Conservation (phyloP, 92 coral and sea anemone species). For the Galaxea fascicularis region DNA sequence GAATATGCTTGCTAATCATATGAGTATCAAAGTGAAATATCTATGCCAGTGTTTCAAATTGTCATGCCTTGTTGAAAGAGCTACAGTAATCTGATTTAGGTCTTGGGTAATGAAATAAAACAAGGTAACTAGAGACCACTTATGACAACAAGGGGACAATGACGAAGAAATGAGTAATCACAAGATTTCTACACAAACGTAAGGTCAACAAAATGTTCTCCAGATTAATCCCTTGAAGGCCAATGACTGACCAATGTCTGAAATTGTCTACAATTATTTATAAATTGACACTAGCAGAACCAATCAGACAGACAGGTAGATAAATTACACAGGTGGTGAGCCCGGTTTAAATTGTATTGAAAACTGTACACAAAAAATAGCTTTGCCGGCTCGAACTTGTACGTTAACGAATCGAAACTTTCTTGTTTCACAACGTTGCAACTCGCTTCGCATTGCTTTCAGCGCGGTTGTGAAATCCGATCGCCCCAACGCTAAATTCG, state of each 20-base stretch:
- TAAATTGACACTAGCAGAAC: conserved; percentile 78
- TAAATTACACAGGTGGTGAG: conserved; percentile 78
- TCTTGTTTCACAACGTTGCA: background rate
- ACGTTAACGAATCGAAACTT: conserved; percentile 25
- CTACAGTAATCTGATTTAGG: background rate
- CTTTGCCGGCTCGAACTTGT: conserved; percentile 39
- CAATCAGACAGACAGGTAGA: conserved; percentile 74
- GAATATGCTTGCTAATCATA: background rate
- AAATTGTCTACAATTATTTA: conserved; percentile 71
- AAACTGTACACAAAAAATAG: conserved; percentile 61
- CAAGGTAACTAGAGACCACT: conserved; percentile 7
- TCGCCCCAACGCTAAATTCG: conserved; percentile 74
- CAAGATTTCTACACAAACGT: conserved; percentile 24
- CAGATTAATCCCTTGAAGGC: conserved; percentile 61
- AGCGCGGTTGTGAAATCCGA: conserved; percentile 77
- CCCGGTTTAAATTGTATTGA: conserved; percentile 75
- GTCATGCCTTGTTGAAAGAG: background rate
- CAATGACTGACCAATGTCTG: conserved; percentile 79
- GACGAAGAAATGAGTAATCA: conserved; percentile 50
- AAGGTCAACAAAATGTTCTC: conserved; percentile 68
- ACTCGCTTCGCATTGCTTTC: conserved; percentile 44
- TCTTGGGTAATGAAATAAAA: conserved; percentile 11
- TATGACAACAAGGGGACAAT: background rate
- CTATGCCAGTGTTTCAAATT: background rate
- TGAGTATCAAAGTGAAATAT: background rate